Conservation (phyloP, 2,113 vertebrate genomes). For the Istiophorus platypterus region DNA sequence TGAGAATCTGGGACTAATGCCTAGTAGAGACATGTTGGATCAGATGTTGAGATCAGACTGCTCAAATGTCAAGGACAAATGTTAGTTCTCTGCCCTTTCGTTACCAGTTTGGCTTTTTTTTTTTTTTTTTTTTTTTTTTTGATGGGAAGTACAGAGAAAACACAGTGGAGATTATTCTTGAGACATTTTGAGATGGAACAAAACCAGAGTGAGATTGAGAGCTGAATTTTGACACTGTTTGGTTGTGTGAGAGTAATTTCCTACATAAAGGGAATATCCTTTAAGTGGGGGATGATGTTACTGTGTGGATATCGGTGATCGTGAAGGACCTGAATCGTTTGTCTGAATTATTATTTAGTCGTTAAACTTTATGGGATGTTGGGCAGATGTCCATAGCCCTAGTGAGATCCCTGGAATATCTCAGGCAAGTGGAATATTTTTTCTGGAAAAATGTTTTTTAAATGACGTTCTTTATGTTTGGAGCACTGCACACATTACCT, state of each 20-base stretch:
- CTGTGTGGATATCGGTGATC: background rate
- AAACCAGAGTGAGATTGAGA: background rate
- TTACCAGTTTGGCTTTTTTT: background rate
- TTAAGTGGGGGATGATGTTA: background rate
- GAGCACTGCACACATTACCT: background rate
- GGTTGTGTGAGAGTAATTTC: background rate
- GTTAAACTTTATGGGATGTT: background rate
- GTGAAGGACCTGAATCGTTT: background rate
- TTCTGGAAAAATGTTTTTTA: background rate
- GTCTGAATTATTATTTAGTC: background rate
- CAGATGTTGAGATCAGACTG: conserved; percentile 1
- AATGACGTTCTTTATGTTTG: no score
- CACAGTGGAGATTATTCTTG: background rate
- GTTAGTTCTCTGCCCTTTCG: background rate
- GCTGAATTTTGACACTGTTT: background rate
- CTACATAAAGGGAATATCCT: background rate
- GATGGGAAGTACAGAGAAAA: background rate
- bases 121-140: background rate
- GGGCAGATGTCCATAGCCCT: background rate
- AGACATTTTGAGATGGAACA: background rate
- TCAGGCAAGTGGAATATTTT: background rate
- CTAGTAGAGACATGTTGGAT: background rate
- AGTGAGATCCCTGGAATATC: background rate
- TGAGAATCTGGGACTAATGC: background rate
- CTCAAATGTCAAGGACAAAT: conserved; percentile 25